A percentile compares a stretch with the other conserved stretches of the same genome.
phyloP scores from a whole-genome alignment of 2,113 vertebrate species.

The Nymphicus hollandicus region DNA sequence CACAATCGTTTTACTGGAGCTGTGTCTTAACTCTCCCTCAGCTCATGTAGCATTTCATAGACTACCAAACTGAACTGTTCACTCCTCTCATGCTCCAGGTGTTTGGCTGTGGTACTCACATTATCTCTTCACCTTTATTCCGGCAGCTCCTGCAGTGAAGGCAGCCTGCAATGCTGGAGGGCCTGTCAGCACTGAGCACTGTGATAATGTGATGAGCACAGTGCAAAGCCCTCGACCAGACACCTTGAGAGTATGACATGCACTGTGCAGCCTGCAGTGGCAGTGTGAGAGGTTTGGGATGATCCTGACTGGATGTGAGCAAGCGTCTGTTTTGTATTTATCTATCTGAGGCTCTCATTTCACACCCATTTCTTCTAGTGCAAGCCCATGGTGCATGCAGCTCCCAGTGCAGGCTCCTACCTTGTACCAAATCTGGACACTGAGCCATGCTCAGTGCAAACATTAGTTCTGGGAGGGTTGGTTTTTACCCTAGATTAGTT shows the following conservation, averaged over 20 bases:
- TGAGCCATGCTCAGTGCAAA: not conserved
- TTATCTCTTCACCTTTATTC: not conserved
- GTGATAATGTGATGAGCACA: rapidly evolving
- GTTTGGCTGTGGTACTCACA: rapidly evolving
- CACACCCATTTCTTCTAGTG: not conserved
- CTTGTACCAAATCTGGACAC: rapidly evolving
- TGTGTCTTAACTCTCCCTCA: not conserved
- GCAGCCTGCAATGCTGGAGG: not conserved
- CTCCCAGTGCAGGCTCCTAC: not conserved
- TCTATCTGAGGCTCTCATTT: not conserved
- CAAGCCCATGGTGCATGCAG: rapidly evolving
- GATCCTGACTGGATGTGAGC: not conserved
- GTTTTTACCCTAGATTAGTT: not conserved
- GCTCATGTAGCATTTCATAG: not conserved
- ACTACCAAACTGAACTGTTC: not conserved
- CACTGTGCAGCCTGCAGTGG: not conserved
- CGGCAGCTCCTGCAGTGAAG: rapidly evolving
- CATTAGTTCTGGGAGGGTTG: not conserved
- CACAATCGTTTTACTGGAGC: not conserved
- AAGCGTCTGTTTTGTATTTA: not conserved
- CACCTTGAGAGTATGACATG: rapidly evolving
- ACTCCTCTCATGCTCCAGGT: not conserved
- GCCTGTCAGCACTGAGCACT: rapidly evolving
- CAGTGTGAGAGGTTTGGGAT: not conserved
- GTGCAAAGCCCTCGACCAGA: rapidly evolving